Percentiles rank a stretch among this genome's conserved stretches.
phyloP scores from a whole-genome alignment of 2,888 invertebrate species.

The Amphipyra berbera region DNA sequence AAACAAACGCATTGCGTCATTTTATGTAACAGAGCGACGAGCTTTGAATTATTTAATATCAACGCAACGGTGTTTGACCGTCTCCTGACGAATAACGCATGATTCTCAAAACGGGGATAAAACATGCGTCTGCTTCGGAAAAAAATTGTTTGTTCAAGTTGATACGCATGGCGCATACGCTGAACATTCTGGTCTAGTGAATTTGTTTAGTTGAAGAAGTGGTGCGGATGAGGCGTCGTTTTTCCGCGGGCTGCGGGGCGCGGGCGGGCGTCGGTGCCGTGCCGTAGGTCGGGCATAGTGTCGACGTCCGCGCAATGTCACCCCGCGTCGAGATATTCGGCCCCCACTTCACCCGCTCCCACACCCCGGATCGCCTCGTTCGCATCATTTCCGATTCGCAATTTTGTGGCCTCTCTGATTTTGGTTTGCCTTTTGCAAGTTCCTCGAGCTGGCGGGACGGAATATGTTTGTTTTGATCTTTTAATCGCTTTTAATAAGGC shows the following conservation, averaged over 20 bases:
- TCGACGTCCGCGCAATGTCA: slow-evolving; percentile 88
- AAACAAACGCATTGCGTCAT: slow-evolving; percentile 72
- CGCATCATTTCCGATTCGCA: slow-evolving; percentile 79
- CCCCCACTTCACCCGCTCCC: slow-evolving; percentile 61
- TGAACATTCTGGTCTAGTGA: slow-evolving; percentile 48
- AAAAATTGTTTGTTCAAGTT: slow-evolving; percentile 26
- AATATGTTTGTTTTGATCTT: slow-evolving; percentile 11
- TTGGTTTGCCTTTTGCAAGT: slow-evolving; percentile 47
- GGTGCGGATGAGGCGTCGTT: slow-evolving; percentile 73
- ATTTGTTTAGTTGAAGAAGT: slow-evolving; percentile 52
- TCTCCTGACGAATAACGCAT: slow-evolving; percentile 18
- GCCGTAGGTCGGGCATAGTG: slow-evolving; percentile 86
- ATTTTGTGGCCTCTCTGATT: slow-evolving; percentile 68
- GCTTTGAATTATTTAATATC: slow-evolving; percentile 63
- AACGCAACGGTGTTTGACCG: slow-evolving; percentile 45
- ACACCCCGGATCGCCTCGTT: slow-evolving; percentile 54
- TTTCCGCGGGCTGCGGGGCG: slow-evolving; percentile 72
- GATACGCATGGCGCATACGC: slow-evolving; percentile 30
- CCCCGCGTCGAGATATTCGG: slow-evolving; percentile 81
- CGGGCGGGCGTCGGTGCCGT: slow-evolving; percentile 70
- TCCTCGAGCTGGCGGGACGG: slow-evolving; percentile 10
- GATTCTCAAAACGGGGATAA: slow-evolving; percentile 22
- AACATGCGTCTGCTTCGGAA: slow-evolving; percentile 29
- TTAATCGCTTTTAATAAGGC: not conserved
- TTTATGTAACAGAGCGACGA: slow-evolving; percentile 66